Evolutionary conservation across 35 echinoderm and acorn worm genomes (phyloP), one percentile per base, ranked within the genome.

Genomic region (Heliocidaris tuberculata): DNA sequence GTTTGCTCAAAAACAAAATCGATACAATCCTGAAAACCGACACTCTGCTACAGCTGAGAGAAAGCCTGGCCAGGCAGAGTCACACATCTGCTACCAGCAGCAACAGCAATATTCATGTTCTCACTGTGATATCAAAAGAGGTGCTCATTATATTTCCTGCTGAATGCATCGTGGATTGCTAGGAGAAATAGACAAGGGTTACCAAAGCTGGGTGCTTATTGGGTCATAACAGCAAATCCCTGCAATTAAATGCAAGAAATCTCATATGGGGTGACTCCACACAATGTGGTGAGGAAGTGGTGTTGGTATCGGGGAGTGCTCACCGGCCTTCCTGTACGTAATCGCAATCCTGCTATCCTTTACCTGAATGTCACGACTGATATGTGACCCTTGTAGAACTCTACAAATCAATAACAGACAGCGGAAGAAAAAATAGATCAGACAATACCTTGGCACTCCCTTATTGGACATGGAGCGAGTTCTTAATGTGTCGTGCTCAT

Each of bases 1-100:
- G 65, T 78, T 78, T 78, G 65, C 65, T 78, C 65, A 78, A 78
- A 78, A 78, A 78, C 65, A 78, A 78, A 78, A 78, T 78, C 65
- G 65, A 78, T 78, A 78, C 65, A 78, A 78, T 78, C 65, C 65
- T 78, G 65, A 78, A 78, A 78, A 78, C 65, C 27, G 65, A 78
- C 65, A 78, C 65, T 19, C 65, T 6, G 27, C 65, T 78, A 78
- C 2, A 78, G 65, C 65, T 78, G 65, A 78, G 27, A 78, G 65
- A 78, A 78, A 78, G 65, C 65, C 65, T 19, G 17, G 65, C 65
- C 7, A 78, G 27, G 65, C 65, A 78, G 17, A 78, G 65, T 78
- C 27, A 78, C 65, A 78, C 65, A 78, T 78, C 65, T 78, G 65
- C 65, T 78, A 78, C 65, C 65, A 78, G 65, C 27, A 24, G 65